Evolutionary conservation across 2,888 invertebrate species (phyloP).

Genomic region (Harpalus rufipes): DNA sequence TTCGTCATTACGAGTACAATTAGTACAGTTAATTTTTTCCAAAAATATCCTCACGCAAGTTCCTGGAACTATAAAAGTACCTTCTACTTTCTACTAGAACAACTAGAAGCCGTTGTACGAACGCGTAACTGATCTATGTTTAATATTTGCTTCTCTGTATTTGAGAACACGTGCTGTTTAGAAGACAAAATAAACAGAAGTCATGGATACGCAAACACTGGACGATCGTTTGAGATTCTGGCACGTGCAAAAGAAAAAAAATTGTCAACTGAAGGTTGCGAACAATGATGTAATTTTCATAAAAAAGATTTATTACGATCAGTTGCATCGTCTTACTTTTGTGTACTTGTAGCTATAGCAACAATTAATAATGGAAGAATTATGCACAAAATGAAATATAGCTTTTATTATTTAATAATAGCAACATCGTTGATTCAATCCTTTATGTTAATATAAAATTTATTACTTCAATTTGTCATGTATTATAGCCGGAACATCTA

Average conservation of each 20-base stretch:
- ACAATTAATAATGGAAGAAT: not conserved
- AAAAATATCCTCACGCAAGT: not conserved
- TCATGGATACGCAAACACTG: constrained; percentile 6
- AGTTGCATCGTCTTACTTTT: no score
- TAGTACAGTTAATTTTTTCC: not conserved
- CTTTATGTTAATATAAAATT: constrained; percentile 23
- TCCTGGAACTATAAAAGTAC: constrained; percentile 33
- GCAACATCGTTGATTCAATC: not conserved
- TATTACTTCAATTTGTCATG: constrained; percentile 6
- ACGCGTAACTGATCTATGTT: constrained; percentile 32
- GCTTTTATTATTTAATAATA: constrained; percentile 26
- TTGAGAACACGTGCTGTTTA: constrained; percentile 48
- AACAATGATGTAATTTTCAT: no score
- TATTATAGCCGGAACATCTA: not conserved
- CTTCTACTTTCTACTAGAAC: constrained; percentile 22
- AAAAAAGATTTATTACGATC: no score
- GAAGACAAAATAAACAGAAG: constrained; percentile 46
- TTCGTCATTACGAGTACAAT: not conserved
- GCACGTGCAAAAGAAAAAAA: not conserved
- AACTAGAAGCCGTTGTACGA: constrained; percentile 34
- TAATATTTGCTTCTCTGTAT: constrained; percentile 31
- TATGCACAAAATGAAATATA: constrained; percentile 1
- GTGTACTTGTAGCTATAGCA: not conserved
- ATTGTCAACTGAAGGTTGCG: no score
- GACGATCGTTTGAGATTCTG: not conserved